phyloP scores from a whole-genome alignment of 1,140 invertebrate genomes.

The Kradibia gibbosae region DNA sequence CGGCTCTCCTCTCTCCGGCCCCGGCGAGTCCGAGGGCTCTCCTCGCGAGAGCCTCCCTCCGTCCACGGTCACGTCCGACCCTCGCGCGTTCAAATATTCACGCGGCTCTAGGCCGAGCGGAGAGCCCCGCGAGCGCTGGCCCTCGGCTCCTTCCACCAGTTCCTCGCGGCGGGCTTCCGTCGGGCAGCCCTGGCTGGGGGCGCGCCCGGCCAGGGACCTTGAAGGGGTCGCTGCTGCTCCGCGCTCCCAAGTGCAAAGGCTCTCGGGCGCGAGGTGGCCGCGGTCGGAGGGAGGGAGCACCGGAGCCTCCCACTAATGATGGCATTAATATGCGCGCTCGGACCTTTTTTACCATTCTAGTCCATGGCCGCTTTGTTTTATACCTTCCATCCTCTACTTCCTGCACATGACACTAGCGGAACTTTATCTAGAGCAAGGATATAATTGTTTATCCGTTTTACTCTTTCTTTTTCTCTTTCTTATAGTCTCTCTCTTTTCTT shows the following conservation, averaged over 20 bases:
- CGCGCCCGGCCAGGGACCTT: no score
- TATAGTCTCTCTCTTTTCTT: neutral
- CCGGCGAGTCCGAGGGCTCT: neutral
- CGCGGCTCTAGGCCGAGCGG: neutral
- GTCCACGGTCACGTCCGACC: neutral
- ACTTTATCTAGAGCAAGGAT: slow-evolving; percentile 17
- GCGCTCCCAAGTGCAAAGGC: neutral
- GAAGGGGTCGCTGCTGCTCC: no score
- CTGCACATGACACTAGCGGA: neutral
- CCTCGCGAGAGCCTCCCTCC: neutral
- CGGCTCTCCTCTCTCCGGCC: neutral
- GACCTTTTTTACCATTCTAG: slow-evolving; percentile 21
- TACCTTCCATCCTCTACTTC: slow-evolving; percentile 9
- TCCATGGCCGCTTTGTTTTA: neutral
- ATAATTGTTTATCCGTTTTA: neutral
- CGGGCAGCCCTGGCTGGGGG: no score
- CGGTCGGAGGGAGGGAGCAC: neutral
- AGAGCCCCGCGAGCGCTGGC: no score
- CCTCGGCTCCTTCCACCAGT: no score
- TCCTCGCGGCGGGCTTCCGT: no score
- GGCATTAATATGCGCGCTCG: neutral
- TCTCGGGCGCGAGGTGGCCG: neutral
- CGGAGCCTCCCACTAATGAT: neutral
- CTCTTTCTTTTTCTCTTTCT: neutral
- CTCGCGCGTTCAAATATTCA: slow-evolving; percentile 36